Evolutionary conservation across 2,113 vertebrate genomes (phyloP).

Genomic region (Gallinago jamesoni): DNA sequence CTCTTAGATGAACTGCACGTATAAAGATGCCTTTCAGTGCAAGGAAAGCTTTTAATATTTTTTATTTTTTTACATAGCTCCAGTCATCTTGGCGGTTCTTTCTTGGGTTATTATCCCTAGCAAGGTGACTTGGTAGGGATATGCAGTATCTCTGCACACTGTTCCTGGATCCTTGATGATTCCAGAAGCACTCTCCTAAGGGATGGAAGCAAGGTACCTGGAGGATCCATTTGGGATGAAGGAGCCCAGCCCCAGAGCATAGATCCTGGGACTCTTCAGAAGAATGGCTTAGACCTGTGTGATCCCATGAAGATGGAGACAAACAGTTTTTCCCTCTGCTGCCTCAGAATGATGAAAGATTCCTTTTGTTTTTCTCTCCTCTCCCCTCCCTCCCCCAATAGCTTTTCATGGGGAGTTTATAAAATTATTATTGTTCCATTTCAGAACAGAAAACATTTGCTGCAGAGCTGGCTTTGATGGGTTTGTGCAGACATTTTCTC

Average conservation of each 20-base stretch:
- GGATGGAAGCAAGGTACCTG: not conserved
- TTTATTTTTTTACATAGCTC: not conserved
- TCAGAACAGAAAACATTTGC: not conserved
- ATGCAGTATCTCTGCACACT: not conserved
- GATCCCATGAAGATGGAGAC: not conserved
- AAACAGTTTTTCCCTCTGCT: not conserved
- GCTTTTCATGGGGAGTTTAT: not conserved
- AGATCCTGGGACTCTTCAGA: not conserved
- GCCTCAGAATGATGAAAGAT: not conserved
- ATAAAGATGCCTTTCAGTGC: not conserved
- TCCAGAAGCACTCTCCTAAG: fast-evolving
- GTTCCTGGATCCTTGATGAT: not conserved
- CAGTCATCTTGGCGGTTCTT: not conserved
- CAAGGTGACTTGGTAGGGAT: not conserved
- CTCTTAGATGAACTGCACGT: not conserved
- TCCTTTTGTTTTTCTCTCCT: not conserved
- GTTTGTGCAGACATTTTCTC: not conserved
- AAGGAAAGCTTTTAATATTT: not conserved
- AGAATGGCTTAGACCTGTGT: not conserved
- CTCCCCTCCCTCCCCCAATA: not conserved
- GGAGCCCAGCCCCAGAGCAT: not conserved
- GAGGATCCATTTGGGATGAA: not conserved
- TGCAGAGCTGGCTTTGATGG: not conserved
- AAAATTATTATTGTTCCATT: not conserved
- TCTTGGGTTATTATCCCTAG: not conserved